Percentiles rank a stretch among this genome's conserved stretches.
These are phyloP conservation scores for Drosophila fuyamai DNA, from an alignment of 1,140 invertebrate species.

Conservation along the genomic window DNA sequence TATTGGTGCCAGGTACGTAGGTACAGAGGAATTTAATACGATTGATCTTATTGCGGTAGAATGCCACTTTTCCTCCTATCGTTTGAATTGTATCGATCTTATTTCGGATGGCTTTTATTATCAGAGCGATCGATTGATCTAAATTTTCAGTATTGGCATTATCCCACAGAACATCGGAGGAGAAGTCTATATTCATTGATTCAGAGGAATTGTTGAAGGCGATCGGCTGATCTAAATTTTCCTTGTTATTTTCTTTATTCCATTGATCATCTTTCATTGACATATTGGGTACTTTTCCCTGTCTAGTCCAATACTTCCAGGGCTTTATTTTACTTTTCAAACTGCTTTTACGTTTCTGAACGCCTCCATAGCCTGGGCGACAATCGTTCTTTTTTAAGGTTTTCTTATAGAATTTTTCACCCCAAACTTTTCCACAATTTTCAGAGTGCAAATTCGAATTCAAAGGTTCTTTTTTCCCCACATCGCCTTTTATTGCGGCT, in stretches of 20 bases:
- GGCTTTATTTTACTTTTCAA: neutral
- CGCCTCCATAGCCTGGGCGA: neutral
- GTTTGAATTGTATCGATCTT: neutral
- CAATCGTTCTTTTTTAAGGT: neutral
- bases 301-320: neutral
- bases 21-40: too few species aligned
- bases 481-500: too few species aligned
- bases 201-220: too few species aligned
- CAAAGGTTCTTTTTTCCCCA: too few species aligned
- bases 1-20: too few species aligned
- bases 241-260: too few species aligned
- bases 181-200: neutral
- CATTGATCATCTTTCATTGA: too few species aligned
- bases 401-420: neutral
- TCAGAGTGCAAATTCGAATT: too few species aligned
- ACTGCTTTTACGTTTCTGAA: neutral
- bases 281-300: neutral
- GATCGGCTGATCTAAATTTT: too few species aligned
- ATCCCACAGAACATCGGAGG: too few species aligned
- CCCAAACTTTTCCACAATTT: neutral
- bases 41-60: too few species aligned
- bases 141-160: neutral
- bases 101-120: neutral
- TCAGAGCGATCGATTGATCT: neutral
- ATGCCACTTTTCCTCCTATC: too few species aligned